Conservation (phyloP, 2,797 vertebrate genomes). For the Etheostoma perlongum region DNA sequence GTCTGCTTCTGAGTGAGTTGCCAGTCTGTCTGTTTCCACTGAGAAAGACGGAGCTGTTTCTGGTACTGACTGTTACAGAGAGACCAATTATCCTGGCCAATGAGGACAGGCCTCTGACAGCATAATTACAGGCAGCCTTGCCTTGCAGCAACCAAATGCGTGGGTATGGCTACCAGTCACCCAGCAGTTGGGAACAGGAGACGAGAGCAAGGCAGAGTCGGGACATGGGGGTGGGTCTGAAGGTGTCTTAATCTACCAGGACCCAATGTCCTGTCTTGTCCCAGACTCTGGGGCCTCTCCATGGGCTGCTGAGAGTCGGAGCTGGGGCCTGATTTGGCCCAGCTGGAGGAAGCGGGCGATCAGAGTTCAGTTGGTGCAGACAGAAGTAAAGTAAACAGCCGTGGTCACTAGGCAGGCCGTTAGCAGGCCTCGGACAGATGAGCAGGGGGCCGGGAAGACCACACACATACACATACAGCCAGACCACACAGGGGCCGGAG, state of each 20-base stretch:
- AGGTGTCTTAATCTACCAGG: slow-evolving; percentile 77
- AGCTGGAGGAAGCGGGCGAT: slow-evolving; percentile 97
- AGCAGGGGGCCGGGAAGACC: slow-evolving; percentile 88
- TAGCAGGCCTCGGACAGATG: slow-evolving; percentile 99
- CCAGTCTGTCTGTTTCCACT: slow-evolving; percentile 70
- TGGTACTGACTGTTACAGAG: slow-evolving; percentile 80
- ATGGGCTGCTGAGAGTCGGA: slow-evolving; percentile 73
- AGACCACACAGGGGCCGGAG: slow-evolving; percentile 84
- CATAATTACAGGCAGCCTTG: slow-evolving; percentile 80
- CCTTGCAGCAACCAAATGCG: slow-evolving; percentile 68
- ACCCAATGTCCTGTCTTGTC: slow-evolving; percentile 76
- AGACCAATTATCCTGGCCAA: slow-evolving; percentile 81
- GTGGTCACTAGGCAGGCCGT: slow-evolving; percentile 97
- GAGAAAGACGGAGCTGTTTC: slow-evolving; percentile 71
- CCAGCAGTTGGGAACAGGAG: slow-evolving; percentile 56
- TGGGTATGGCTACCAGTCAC: slow-evolving; percentile 63
- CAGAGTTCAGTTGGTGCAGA: slow-evolving; percentile 96
- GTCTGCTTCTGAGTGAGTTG: slow-evolving; percentile 60
- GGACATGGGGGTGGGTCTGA: slow-evolving; percentile 61
- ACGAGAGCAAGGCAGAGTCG: slow-evolving; percentile 47
- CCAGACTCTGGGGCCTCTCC: slow-evolving; percentile 75
- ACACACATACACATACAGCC: slow-evolving; percentile 81
- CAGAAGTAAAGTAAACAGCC: slow-evolving; percentile 99
- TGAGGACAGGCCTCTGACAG: slow-evolving; percentile 83
- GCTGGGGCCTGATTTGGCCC: slow-evolving; percentile 93